These are phyloP conservation scores for Tragelaphus imberbis DNA, from an alignment of 2,113 vertebrate genomes.

Conservation along the genomic window DNA sequence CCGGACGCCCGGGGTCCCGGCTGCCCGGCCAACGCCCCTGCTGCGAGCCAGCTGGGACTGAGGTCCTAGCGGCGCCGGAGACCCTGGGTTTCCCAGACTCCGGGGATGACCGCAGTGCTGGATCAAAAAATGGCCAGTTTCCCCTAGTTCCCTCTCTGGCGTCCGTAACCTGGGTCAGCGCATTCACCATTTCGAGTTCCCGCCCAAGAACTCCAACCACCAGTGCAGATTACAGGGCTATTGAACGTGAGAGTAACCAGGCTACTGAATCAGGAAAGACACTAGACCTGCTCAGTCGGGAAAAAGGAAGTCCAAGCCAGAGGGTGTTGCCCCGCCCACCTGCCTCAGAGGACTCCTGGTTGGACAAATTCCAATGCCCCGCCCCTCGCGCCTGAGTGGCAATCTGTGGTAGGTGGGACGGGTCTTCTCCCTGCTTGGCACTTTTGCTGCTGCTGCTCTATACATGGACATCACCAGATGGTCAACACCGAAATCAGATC, in stretches of 20 bases:
- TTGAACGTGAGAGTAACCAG: background rate
- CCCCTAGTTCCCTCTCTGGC: background rate
- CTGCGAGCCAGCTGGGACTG: rapidly evolving
- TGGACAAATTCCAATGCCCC: background rate
- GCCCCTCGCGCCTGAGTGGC: background rate
- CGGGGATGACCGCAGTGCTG: background rate
- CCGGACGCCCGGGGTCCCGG: background rate
- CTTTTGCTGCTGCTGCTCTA: no score
- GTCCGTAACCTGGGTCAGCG: background rate
- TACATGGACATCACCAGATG: no score
- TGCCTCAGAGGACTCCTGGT: background rate
- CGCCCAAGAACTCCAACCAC: background rate
- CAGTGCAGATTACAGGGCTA: background rate
- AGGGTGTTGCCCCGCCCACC: background rate
- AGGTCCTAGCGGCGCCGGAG: background rate
- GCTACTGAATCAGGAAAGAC: background rate
- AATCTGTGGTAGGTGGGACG: rapidly evolving
- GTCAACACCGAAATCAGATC: no score
- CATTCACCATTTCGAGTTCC: background rate
- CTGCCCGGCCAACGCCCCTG: background rate
- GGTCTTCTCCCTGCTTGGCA: no score
- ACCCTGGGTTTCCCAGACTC: background rate
- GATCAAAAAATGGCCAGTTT: background rate
- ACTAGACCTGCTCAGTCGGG: background rate
- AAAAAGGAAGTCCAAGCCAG: no score